Evolutionary conservation across 2,888 invertebrate species (phyloP).

Genomic region (Tricholauxania praeusta): DNA sequence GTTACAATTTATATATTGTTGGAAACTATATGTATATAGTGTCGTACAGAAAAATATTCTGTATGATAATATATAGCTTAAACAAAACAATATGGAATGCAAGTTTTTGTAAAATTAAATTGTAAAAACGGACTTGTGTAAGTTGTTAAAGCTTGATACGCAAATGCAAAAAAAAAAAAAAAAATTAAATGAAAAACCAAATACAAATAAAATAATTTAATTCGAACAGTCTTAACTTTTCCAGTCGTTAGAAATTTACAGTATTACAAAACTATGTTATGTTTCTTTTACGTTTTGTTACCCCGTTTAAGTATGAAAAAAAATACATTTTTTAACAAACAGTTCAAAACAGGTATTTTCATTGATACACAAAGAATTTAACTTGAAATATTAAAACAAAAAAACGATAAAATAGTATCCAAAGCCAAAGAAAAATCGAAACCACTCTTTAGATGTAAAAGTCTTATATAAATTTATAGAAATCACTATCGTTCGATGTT

Average conservation of each 20-base stretch:
- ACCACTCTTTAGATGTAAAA: constrained; percentile 26
- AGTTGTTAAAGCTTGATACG: too few species aligned
- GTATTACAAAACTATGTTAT: neutral
- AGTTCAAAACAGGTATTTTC: neutral
- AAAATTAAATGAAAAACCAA: too few species aligned
- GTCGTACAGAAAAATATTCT: neutral
- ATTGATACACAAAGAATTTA: constrained; percentile 11
- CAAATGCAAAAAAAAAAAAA: too few species aligned
- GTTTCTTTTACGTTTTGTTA: neutral
- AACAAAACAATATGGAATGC: too few species aligned
- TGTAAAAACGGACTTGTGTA: too few species aligned
- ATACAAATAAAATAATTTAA: too few species aligned
- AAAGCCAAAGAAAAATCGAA: constrained; percentile 32
- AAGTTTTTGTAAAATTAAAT: too few species aligned
- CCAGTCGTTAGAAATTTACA: too few species aligned
- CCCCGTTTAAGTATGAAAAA: constrained; percentile 1
- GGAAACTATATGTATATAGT: constrained; percentile 11
- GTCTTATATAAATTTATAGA: constrained; percentile 33
- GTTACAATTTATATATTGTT: too few species aligned
- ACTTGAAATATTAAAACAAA: neutral
- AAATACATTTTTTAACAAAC: neutral
- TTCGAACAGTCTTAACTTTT: too few species aligned
- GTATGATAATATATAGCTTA: too few species aligned
- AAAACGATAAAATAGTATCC: constrained; percentile 27
- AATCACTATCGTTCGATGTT: constrained; percentile 35